phyloP scores from a whole-genome alignment of 2,888 invertebrate species.

The Penaeus monodon region DNA sequence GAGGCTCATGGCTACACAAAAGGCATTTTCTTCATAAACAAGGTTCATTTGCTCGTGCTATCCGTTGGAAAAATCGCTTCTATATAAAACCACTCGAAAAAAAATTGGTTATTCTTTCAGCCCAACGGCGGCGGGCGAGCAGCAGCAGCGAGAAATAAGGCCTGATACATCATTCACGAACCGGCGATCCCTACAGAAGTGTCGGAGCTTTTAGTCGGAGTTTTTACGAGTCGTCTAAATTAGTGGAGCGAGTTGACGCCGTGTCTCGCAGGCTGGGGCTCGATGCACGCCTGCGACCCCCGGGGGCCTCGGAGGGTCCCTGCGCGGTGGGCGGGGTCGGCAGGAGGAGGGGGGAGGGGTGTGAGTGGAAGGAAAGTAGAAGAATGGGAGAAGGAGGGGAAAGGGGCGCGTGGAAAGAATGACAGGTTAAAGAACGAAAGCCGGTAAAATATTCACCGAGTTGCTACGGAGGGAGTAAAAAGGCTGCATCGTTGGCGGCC shows the following conservation, averaged over 20 bases:
- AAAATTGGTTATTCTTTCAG: too few species aligned
- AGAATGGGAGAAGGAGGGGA: neutral
- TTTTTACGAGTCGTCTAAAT: constrained; percentile 41
- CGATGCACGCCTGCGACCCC: neutral
- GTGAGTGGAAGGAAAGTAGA: constrained; percentile 10
- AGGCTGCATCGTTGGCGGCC: too few species aligned
- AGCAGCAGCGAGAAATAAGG: constrained; percentile 3
- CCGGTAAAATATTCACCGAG: neutral
- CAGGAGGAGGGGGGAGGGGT: neutral
- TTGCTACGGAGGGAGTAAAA: too few species aligned
- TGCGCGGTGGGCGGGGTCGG: neutral
- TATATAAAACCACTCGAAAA: neutral
- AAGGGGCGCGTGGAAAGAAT: neutral
- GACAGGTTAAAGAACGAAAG: neutral
- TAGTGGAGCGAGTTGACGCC: constrained; percentile 45
- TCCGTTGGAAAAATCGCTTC: constrained; percentile 6
- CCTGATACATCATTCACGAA: constrained; percentile 29
- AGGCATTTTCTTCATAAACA: too few species aligned
- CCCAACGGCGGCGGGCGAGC: too few species aligned
- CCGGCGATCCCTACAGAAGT: constrained; percentile 25
- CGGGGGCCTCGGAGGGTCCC: constrained; percentile 17
- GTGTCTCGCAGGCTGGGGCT: constrained; percentile 39
- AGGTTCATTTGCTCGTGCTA: too few species aligned
- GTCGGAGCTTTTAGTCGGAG: constrained; percentile 26
- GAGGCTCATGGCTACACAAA: too few species aligned